Evolutionary conservation across 2,797 vertebrate species (phyloP), one percentile per base, ranked within the genome.

Genomic region (Dromococcyx pavoninus): DNA sequence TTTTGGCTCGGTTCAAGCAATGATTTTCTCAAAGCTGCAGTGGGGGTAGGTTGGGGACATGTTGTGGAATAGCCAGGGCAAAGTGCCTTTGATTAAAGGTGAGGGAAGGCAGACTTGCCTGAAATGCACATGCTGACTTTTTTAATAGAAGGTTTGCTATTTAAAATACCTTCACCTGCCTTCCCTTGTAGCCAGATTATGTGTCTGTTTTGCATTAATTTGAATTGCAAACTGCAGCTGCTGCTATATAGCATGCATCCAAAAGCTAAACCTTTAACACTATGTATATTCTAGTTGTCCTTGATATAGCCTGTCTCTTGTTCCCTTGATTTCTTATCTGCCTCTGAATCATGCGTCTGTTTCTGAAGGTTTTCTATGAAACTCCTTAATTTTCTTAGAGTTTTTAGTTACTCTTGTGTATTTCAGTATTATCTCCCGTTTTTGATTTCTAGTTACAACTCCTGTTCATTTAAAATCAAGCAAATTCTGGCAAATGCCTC

Each of bases 1-100:
- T 88, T 93, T 94, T 88, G 70, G 51, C 88, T 96, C 77, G 46
- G 17, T 73, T 88, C 94, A 96, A 95, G 74, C 54, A 87, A 65
- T 90, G 46, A 32, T 92, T 93, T 96, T 93, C 82, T 89, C 89
- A 67, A 88, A 89, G 76, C 88, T 95, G 24, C 71, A 76, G 28
- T 54, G 78, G 37, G 56, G 54, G 35, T 57, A 77, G 65, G 51
- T 1, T 76, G n/a, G 58, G 53, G 35, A 35, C 50, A 86, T 85
- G 54, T 92, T 80, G 67, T 89, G n/a, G 70, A 86, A 66, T 46
- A 84, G 33, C 23, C 46, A 93, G 60, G 46, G 27, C 75, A 71
- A 57, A 87, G 64, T 82, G 77, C 25, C 35, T 90, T 91, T 89
- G 85, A 94, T 95, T 93, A 86, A 91, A 94, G 94, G 35, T 44